Percentiles rank a stretch among this genome's conserved stretches.
Evolutionary conservation across 2,113 vertebrate genomes (phyloP).

Genomic region (Syngnathus typhle): DNA sequence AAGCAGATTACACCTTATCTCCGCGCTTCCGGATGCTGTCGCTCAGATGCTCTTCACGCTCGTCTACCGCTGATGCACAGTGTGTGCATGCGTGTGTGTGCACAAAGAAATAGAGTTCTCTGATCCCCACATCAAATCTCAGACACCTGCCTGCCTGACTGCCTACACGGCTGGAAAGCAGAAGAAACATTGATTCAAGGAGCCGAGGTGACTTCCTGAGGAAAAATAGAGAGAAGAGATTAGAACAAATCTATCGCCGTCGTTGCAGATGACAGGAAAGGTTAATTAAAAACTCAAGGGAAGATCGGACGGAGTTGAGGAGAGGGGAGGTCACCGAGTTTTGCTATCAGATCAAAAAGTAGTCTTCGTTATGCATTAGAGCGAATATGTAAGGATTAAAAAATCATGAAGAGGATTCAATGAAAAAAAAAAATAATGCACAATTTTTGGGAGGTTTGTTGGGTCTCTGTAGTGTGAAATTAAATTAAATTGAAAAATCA

Average conservation of each 20-base stretch:
- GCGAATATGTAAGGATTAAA: background rate
- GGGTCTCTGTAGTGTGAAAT: background rate
- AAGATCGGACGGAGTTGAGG: constrained; percentile 17
- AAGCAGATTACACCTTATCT: constrained; percentile 68
- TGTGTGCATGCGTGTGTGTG: constrained; percentile 8
- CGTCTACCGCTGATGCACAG: constrained; percentile 39
- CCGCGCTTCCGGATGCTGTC: constrained; percentile 57
- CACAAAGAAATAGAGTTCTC: constrained; percentile 38
- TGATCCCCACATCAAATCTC: constrained; percentile 54
- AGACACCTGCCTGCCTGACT: constrained; percentile 49
- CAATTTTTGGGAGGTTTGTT: background rate
- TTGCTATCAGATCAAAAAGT: constrained; percentile 8
- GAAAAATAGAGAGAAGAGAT: constrained; percentile 44
- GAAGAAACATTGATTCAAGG: constrained; percentile 58
- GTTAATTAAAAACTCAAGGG: constrained; percentile 63
- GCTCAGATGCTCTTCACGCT: constrained; percentile 55
- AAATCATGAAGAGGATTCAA: background rate
- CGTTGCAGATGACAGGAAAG: constrained; percentile 56
- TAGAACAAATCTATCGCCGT: constrained; percentile 60
- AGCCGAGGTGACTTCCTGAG: constrained; percentile 47
- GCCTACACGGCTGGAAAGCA: constrained; percentile 41
- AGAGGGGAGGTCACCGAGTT: constrained; percentile 45
- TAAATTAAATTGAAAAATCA: background rate
- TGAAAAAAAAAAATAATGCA: background rate
- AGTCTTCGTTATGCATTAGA: constrained; percentile 10